Conservation (phyloP, 1,140 invertebrate genomes). For the Dreissena polymorpha region DNA sequence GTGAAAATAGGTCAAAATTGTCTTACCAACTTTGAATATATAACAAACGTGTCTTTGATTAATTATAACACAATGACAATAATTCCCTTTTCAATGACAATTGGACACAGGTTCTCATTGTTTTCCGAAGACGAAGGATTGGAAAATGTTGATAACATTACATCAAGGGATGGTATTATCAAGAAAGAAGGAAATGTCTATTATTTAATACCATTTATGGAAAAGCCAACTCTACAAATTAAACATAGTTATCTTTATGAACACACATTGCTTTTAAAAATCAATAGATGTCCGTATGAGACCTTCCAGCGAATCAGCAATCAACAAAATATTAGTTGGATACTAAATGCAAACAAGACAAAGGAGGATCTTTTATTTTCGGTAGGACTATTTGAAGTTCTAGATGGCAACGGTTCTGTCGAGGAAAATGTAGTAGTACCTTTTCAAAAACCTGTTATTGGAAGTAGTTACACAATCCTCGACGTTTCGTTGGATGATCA, state of each 20-base stretch:
- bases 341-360: not conserved
- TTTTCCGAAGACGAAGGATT: not conserved
- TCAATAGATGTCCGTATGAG: not conserved
- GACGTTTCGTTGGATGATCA: not conserved
- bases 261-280: not conserved
- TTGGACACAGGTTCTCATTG: not conserved
- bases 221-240: not conserved
- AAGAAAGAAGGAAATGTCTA: too few relatives aligned
- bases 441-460: not conserved
- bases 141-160: not conserved
- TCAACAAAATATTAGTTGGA: not conserved
- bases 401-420: not conserved
- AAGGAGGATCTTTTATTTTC: not conserved
- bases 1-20: not conserved
- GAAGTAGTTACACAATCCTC: not conserved
- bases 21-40: too few relatives aligned
- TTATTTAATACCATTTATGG: too few relatives aligned
- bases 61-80: not conserved
- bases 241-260: not conserved
- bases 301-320: not conserved
- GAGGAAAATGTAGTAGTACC: not conserved
- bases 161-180: too few relatives aligned
- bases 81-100: not conserved
- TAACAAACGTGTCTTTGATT: not conserved
- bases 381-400: not conserved